phyloP scores from a whole-genome alignment of 2,797 vertebrate genomes.

The Acanthurus tractus region DNA sequence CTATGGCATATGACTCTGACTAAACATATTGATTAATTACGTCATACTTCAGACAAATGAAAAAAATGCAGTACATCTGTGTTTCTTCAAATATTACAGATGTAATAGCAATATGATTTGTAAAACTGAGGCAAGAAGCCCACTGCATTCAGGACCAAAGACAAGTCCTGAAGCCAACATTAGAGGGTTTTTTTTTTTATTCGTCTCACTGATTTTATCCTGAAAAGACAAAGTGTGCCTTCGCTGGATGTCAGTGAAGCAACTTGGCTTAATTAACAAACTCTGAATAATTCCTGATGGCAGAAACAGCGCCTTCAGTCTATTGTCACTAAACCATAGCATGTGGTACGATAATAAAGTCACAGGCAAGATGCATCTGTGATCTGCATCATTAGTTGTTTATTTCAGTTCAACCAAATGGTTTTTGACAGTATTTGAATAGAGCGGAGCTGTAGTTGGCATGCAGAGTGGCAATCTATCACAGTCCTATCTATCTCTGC shows the following conservation, averaged over 20 bases:
- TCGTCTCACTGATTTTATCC: slow-evolving; percentile 48
- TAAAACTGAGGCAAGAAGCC: slow-evolving; percentile 21
- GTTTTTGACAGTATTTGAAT: slow-evolving; percentile 61
- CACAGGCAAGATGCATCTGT: slow-evolving; percentile 50
- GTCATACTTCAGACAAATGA: slow-evolving; percentile 15
- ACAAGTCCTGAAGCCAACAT: slow-evolving; percentile 16
- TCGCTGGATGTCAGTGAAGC: slow-evolving; percentile 26
- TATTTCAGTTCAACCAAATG: slow-evolving; percentile 59
- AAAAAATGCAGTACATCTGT: background rate
- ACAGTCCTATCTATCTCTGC: slow-evolving; percentile 58
- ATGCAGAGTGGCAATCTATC: slow-evolving; percentile 52
- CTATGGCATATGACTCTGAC: slow-evolving; percentile 4
- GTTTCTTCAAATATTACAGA: slow-evolving; percentile 19
- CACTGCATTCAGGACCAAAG: slow-evolving; percentile 7
- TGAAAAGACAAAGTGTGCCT: slow-evolving; percentile 39
- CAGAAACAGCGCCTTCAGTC: slow-evolving; percentile 34
- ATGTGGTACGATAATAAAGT: slow-evolving; percentile 51
- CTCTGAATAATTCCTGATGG: slow-evolving; percentile 34
- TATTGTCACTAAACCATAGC: slow-evolving; percentile 44
- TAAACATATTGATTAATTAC: slow-evolving; percentile 7
- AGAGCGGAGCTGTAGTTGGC: slow-evolving; percentile 48
- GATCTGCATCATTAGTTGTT: slow-evolving; percentile 61
- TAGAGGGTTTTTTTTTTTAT: slow-evolving; percentile 34
- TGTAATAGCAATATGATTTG: slow-evolving; percentile 11
- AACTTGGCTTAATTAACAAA: slow-evolving; percentile 60